Evolutionary conservation across 1,140 invertebrate genomes (phyloP), one percentile per base, ranked within the genome.

Genomic region (Parapsyche elsis): DNA sequence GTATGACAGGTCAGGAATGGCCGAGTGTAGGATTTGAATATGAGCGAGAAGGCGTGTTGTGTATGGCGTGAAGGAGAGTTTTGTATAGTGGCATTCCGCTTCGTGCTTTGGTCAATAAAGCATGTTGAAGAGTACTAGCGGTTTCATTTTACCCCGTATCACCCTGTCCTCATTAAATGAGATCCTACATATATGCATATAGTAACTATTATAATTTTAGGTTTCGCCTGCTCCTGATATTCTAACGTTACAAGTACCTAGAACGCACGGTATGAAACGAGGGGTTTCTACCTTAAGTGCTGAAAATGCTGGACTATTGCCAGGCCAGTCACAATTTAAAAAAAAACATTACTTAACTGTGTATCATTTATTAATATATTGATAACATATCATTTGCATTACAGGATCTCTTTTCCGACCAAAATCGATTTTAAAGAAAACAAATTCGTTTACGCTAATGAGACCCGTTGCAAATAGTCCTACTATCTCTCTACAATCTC

Each of bases 401-500:
- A 92, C 0, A 21, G 91, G 92, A 10, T 90, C 92, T 46, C 85
- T 92, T 9, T 91, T 91, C 86, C 84, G 88, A 2, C 88, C 88
- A 75, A 97, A 97, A 86, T 97, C 95, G 0, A 97, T 97, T 85
- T 88, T 97, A 61, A 97, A 97, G 89, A 97, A 97, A 87, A 97
- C 95, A 0, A 95, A 96, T 87, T 97, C 95, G 5, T 97, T 96
- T 85, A 97, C 94, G 4, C 85, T 96, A 10, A 94, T 93, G 83
- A 88, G 88, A 0, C 87, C 86, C 12, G 83, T 81, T 0, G 80
- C 85, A 0, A 67, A 46, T 21, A 71, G 71, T 67, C 84, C 84
- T 0, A 73, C 76, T n/a, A 75, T 83, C 4, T 71, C 79, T 0
- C 84, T 85, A 0, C 82, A 81, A 14, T 83, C 86, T 1, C 93